These are phyloP conservation scores for Sthenelais limicola DNA, from an alignment of 2,888 invertebrate genomes.

Conservation along the genomic window DNA sequence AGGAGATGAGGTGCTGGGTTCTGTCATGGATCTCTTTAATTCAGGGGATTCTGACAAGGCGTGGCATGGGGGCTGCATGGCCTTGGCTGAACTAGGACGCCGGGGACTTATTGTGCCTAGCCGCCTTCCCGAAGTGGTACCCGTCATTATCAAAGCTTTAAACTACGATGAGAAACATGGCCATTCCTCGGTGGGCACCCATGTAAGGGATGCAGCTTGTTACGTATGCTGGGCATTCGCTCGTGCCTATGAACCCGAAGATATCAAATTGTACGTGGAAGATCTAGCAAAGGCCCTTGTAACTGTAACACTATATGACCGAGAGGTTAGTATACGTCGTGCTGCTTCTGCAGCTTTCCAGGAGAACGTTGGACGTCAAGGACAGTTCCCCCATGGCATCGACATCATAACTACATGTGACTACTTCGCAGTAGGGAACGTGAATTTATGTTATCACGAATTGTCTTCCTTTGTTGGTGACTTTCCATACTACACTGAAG, in stretches of 20 bases:
- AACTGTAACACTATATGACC: constrained; percentile 92
- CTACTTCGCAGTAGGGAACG: constrained; percentile 92
- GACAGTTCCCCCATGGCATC: constrained; percentile 97
- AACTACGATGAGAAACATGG: constrained; percentile 93
- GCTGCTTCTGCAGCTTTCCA: constrained; percentile 97
- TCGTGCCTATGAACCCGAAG: constrained; percentile 89
- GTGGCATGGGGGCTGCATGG: constrained; percentile 96
- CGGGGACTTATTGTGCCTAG: constrained; percentile 89
- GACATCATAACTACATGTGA: constrained; percentile 94
- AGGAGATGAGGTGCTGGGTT: constrained; percentile 93
- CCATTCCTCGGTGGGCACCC: constrained; percentile 86
- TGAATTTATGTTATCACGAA: constrained; percentile 86
- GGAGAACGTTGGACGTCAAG: constrained; percentile 98
- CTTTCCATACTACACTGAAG: constrained; percentile 83
- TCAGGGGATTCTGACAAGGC: constrained; percentile 85
- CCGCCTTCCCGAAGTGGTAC: constrained; percentile 83
- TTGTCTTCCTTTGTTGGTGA: too few species aligned
- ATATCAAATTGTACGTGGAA: constrained; percentile 85
- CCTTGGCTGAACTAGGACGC: constrained; percentile 92
- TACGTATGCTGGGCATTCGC: constrained; percentile 99
- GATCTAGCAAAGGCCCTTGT: constrained; percentile 87
- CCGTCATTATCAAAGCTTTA: constrained; percentile 85
- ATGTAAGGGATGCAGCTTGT: constrained; percentile 98
- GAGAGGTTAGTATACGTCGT: constrained; percentile 95
- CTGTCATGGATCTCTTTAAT: constrained; percentile 82